Evolutionary conservation across 2,113 vertebrate species (phyloP).

Genomic region (Recurvirostra avosetta): DNA sequence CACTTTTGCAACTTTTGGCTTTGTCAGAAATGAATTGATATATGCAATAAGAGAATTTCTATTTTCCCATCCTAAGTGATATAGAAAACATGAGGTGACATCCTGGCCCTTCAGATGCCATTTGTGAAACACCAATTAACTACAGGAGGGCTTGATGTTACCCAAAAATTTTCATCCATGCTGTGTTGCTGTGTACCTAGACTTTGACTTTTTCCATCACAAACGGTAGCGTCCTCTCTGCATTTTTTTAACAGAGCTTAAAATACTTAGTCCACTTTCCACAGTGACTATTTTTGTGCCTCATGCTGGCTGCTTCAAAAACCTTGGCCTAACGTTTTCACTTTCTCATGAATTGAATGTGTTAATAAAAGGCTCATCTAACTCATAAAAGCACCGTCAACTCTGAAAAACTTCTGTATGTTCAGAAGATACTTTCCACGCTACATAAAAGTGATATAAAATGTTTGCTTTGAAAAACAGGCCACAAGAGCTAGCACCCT

Average conservation of each 20-base stretch:
- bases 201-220: not conserved
- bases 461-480: conserved; percentile 29
- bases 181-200: not conserved
- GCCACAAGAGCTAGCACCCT: not conserved
- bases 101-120: not conserved
- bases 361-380: not conserved
- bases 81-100: not conserved
- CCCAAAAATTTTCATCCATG: not conserved
- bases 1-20: not conserved
- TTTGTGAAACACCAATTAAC: not conserved
- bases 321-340: not conserved
- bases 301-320: not conserved
- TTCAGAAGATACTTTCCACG: not conserved
- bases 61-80: not conserved
- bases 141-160: not conserved
- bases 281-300: not conserved
- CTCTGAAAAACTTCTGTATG: not conserved
- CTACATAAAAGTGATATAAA: conserved; percentile 4
- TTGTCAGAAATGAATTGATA: not conserved
- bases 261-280: not conserved
- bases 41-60: not conserved
- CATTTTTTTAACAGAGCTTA: not conserved
- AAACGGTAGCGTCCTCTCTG: not conserved
- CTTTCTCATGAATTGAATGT: not conserved
- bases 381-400: not conserved